These are phyloP conservation scores for Haliclona indistincta DNA, from an alignment of 37 sponge, comb jelly and placozoan species.

Conservation along the genomic window DNA sequence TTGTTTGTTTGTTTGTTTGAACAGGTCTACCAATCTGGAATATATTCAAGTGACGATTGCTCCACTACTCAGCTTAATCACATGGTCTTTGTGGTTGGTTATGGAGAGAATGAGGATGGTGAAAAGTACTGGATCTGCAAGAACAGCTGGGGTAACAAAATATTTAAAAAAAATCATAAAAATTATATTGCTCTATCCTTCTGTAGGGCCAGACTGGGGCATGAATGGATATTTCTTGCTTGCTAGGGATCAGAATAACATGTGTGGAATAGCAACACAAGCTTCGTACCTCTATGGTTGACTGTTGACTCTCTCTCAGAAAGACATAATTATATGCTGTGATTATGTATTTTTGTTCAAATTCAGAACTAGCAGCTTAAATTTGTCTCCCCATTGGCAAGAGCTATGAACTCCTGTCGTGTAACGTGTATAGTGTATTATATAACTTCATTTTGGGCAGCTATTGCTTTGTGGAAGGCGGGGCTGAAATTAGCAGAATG, in stretches of 20 bases:
- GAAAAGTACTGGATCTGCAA: slow-evolving; percentile 46
- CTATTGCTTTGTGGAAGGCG: no score
- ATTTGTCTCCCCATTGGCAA: no score
- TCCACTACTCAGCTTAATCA: slow-evolving; percentile 11
- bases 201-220: slow-evolving; percentile 63
- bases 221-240: slow-evolving; percentile 62
- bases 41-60: slow-evolving; percentile 14
- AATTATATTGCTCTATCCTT: not conserved
- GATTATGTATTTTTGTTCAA: no score
- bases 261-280: slow-evolving; percentile 68
- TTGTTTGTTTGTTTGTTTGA: no score
- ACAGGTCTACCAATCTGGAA: slow-evolving; percentile 23
- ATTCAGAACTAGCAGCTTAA: no score
- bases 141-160: slow-evolving; percentile 35
- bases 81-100: slow-evolving; percentile 39
- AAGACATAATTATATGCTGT: no score
- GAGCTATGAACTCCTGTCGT: no score
- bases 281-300: slow-evolving; percentile 77
- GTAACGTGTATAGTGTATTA: no score
- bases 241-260: slow-evolving; percentile 42
- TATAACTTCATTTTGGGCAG: no score
- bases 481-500: no score
- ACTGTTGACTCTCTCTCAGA: no score
- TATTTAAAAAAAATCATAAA: not conserved
- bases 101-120: slow-evolving; percentile 4